Base-by-base conservation (phyloP, 2,888 invertebrate species). In the Malachius bipustulatus region DNA sequence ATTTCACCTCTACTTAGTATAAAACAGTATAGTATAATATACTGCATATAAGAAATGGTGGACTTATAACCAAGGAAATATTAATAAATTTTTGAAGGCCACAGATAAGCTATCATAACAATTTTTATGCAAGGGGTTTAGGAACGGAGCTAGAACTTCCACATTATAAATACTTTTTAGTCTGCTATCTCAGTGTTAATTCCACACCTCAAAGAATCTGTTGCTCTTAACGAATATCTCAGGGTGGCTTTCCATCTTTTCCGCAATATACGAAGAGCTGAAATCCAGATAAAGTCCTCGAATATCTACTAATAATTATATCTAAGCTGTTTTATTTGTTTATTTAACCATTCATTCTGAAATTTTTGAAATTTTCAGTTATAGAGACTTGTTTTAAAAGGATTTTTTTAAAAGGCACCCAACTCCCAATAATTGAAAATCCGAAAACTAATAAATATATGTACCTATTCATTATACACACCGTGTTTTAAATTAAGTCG, bases 21-120 rank as follows among this genome's bases (percentile, higher is more conserved):
- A 8, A 6, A 19, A 19, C 29, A 28, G 11, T 28, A 28, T 11
- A 28, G 11, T n/a, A n/a, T n/a, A n/a, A n/a, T n/a, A n/a, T 11
- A n/a, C 29, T 28, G 29, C 8, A 8, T 28, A n/a, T 8, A 8
- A 28, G 11, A 8, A 6, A 6, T 28, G 29, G 29, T 28, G 29
- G 10, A 11, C 8, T 6, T 28, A 14, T 12, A 14, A 15, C 10
- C 4, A 9, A 6, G 11, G n/a, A 6, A 4, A 11, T n/a, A 11
- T 6, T 28, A 4, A n/a, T 28, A 28, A 28, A 6, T 11, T 11
- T 28, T 28, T n/a, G 8, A 6, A 8, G 9, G 10, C 11, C 4
- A n/a, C 29, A 28, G 6, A 6, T n/a, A 4, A 6, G 11, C 4
- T n/a, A 8, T 4, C 11, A 6, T 10, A n/a, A 10, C n/a, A 10